Base-by-base conservation (phyloP, 2,113 vertebrate genomes). In the pig (Sus scrofa) region DNA sequence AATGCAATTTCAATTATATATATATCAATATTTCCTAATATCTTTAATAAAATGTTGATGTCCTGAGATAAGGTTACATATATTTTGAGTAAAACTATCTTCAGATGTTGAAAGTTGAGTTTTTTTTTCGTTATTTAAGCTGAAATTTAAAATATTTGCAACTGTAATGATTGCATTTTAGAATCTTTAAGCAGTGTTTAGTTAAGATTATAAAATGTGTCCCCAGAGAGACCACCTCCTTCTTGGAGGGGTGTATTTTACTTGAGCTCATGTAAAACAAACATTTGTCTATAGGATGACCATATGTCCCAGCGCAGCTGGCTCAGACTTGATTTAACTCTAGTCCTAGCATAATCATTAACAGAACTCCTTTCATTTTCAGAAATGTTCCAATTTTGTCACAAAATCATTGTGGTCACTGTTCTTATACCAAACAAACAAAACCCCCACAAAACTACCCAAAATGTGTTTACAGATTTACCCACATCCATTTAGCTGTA, bases 331-430 rank as follows among this genome's bases (percentile, higher is more conserved):
- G 22, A 27, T n/a, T 50, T 63, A 22, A 7, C 24, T 26, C 8
- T 73, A 73, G 18, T 60, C 26, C 2, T 13, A 77, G 20, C 22
- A 52, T 34, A 34, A 89, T 65, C n/a, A 34, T 34, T 52, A 65
- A 77, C 52, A 77, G 10, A 6, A 89, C 19, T 16, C 9, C 9
- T 89, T 77, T 77, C 32, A 37, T 5, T 79, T 39, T 56, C 50
- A 24, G 63, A 54, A 50, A 27, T 56, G 63, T 22, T 52, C 26
- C 8, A 58, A 30, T 58, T 63, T 81, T 58, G 26, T n/a, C 74
- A 90, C 13, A 22, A 74, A 5, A 34, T 5, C 37, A 4, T 19
- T 8, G 12, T 0, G 0, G 20, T 27, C 60, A 52, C 19, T n/a
- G 13, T 39, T 79, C 24, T 68, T 30, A 3, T 37, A 65, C 60